Evolutionary conservation across 2,797 vertebrate species (phyloP).

Genomic region (Mastacembelus armatus): DNA sequence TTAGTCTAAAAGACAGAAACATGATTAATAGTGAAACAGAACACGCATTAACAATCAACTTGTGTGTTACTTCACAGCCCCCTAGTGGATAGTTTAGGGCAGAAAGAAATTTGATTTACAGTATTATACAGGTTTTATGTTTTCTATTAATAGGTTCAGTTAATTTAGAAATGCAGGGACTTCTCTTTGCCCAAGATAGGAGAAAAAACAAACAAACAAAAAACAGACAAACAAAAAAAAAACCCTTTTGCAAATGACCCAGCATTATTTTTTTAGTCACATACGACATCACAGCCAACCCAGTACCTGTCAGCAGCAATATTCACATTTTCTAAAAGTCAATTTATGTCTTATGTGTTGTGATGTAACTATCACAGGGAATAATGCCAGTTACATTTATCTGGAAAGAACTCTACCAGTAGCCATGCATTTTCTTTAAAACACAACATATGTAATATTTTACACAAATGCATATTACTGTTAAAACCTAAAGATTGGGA

Average conservation of each 20-base stretch:
- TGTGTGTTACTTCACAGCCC: conserved; percentile 68
- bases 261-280: conserved; percentile 6
- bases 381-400: not conserved
- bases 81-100: conserved; percentile 68
- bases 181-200: not conserved
- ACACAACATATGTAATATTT: not conserved
- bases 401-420: not conserved
- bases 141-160: conserved; percentile 7
- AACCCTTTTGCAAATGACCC: not conserved
- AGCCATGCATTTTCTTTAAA: conserved; percentile 2
- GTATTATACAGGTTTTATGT: conserved; percentile 8
- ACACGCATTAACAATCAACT: conserved; percentile 10
- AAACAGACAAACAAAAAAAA: too few relatives aligned
- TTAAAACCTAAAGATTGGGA: not conserved
- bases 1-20: conserved; percentile 4
- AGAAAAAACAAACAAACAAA: not conserved
- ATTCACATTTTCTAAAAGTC: too few relatives aligned
- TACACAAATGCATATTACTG: not conserved
- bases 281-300: not conserved
- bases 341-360: too few relatives aligned
- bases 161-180: not conserved
- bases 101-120: conserved; percentile 27
- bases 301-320: too few relatives aligned
- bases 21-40: conserved; percentile 3
- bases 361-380: not conserved